Conservation (phyloP, 2,797 vertebrate genomes). For the Loris lydekkerianus region DNA sequence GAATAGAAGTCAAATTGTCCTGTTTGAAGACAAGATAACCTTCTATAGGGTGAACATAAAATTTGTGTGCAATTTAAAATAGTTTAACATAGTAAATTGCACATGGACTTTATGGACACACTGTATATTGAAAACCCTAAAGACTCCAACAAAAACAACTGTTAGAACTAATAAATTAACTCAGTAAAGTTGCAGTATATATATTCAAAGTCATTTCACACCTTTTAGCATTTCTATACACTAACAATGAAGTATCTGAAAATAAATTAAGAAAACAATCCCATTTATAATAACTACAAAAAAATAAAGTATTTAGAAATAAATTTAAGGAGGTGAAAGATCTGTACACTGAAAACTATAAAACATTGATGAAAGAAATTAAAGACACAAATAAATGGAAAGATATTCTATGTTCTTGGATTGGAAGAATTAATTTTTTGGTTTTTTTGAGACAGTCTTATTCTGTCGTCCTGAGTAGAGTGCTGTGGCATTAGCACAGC, state of each 20-base stretch:
- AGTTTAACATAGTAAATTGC: too few species aligned
- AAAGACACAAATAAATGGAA: too few species aligned
- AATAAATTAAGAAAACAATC: background rate
- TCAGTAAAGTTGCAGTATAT: background rate
- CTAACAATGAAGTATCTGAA: background rate
- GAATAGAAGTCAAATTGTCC: background rate
- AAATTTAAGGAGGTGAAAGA: background rate
- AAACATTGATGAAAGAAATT: too few species aligned
- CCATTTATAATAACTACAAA: background rate
- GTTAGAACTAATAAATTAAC: background rate
- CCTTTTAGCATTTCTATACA: background rate
- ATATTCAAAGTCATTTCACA: background rate
- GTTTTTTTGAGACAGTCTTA: too few species aligned
- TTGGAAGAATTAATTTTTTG: too few species aligned
- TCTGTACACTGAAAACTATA: background rate
- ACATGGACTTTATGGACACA: too few species aligned
- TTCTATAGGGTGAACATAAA: background rate
- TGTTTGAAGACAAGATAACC: background rate
- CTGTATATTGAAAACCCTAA: background rate
- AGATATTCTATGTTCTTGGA: too few species aligned
- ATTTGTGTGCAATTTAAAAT: too few species aligned
- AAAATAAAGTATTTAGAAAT: background rate
- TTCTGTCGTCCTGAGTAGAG: too few species aligned
- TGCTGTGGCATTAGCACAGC: too few species aligned
- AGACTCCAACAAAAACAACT: background rate